These are phyloP conservation scores for Synergus gifuensis DNA, from an alignment of 2,888 invertebrate species.

Conservation along the genomic window DNA sequence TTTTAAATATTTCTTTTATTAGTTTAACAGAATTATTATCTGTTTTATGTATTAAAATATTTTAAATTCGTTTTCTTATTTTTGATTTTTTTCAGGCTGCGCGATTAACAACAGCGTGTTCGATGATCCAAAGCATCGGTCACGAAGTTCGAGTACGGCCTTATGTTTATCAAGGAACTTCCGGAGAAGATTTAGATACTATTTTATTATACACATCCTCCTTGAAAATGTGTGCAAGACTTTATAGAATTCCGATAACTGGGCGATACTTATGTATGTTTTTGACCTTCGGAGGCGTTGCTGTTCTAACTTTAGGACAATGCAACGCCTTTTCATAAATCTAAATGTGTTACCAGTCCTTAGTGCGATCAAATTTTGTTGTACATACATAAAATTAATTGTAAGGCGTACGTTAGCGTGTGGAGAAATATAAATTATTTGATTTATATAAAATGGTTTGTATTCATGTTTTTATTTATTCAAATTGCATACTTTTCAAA, in stretches of 20 bases:
- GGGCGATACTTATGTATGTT: constrained; percentile 84
- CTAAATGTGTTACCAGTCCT: background rate
- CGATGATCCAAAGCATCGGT: constrained; percentile 85
- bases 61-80: constrained; percentile 44
- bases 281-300: constrained; percentile 81
- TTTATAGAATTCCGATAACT: constrained; percentile 87
- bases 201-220: constrained; percentile 88
- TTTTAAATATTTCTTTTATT: constrained; percentile 72
- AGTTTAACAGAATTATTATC: background rate
- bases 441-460: background rate
- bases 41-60: constrained; percentile 8
- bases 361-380: too few species aligned
- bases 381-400: too few species aligned
- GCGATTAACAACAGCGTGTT: constrained; percentile 85
- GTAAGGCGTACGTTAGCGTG: background rate
- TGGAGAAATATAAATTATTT: constrained; percentile 12
- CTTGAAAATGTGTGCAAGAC: constrained; percentile 85
- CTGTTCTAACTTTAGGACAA: constrained; percentile 86
- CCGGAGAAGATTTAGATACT: constrained; percentile 87
- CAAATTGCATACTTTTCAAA: too few species aligned
- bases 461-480: background rate
- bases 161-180: constrained; percentile 88
- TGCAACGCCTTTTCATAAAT: constrained; percentile 82
- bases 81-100: constrained; percentile 82
- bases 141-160: constrained; percentile 89